Base-by-base conservation (phyloP, 2,888 invertebrate species). In the Bursaphelenchus okinawaensis region DNA sequence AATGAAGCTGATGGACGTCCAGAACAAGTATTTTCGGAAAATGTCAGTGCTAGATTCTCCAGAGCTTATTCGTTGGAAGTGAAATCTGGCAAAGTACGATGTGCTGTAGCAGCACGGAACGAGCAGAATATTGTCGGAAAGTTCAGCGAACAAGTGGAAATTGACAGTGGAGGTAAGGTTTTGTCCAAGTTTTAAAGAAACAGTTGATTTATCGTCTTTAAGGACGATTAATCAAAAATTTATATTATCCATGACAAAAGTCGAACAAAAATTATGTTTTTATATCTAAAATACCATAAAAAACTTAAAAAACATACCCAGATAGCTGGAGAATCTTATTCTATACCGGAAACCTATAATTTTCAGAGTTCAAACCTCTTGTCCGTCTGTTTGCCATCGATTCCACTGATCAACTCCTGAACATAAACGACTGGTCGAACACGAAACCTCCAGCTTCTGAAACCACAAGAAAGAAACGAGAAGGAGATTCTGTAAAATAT, bases 351-450 rank as follows among this genome's bases (percentile, higher is more conserved):
- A 67, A 61, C 9, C 51, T 55, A 40, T 22, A n/a, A 58, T 29
- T 57, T 74, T 66, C 57, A 76, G 80, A 81, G 58, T 65, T 81
- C 50, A 72, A 74, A 23, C 81, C 80, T 1, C 68, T 80, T 4
- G 79, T 81, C 6, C 73, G 79, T 12, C 69, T 81, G 0, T 81
- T 81, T 50, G 79, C 81, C 19, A 81, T 81, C 54, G 81, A 81
- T 57, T 77, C 81, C 0, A 77, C 75, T 0, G 75, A 73, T 62
- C 70, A 73, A 0, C 66, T 81, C 7, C 73, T 81, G 4, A 69
- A 75, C 16, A 75, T 81, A 20, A 74, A 78, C 16, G 77, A 81
- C 63, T 73, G 81, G 65, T 70, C 73, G 20, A 55, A 19, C 20
- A 9, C 62, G 12, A 29, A 19, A 63, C 62, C 61, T 2, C 4